Conservation (phyloP, 2,797 vertebrate genomes). For the Phaenicophaeus curvirostris region DNA sequence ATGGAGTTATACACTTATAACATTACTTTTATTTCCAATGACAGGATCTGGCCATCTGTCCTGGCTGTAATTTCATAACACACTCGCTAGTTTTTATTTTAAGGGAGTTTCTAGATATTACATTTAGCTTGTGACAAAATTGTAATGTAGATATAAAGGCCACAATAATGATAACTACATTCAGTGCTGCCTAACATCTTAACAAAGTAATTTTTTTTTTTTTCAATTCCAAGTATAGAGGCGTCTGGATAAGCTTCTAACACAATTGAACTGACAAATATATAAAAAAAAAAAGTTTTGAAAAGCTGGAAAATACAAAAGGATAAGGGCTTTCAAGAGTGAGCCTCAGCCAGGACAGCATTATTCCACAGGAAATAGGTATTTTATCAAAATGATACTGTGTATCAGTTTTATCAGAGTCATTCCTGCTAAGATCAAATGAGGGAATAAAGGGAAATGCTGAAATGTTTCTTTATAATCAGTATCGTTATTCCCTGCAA, state of each 20-base stretch:
- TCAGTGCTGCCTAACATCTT: slow-evolving; percentile 80
- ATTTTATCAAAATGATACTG: slow-evolving; percentile 65
- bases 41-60: slow-evolving; percentile 87
- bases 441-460: slow-evolving; percentile 58
- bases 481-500: slow-evolving; percentile 37
- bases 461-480: slow-evolving; percentile 70
- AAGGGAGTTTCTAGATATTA: slow-evolving; percentile 84
- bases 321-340: slow-evolving; percentile 33
- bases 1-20: slow-evolving; percentile 86
- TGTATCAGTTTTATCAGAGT: slow-evolving; percentile 57
- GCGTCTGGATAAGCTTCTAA: slow-evolving; percentile 68
- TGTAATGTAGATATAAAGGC: slow-evolving; percentile 85
- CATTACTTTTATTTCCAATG: slow-evolving; percentile 88
- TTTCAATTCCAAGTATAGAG: slow-evolving; percentile 58
- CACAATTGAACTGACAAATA: slow-evolving; percentile 76
- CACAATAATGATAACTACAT: slow-evolving; percentile 84
- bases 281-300: slow-evolving; percentile 52
- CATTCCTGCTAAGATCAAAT: slow-evolving; percentile 61
- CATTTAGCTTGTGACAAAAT: slow-evolving; percentile 83
- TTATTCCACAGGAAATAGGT: slow-evolving; percentile 38
- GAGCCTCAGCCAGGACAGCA: slow-evolving; percentile 31
- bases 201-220: slow-evolving; percentile 78
- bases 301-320: slow-evolving; percentile 70
- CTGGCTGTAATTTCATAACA: slow-evolving; percentile 86
- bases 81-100: slow-evolving; percentile 85